Base-by-base conservation (phyloP, 2,797 vertebrate species). In the Sebastes minor region DNA sequence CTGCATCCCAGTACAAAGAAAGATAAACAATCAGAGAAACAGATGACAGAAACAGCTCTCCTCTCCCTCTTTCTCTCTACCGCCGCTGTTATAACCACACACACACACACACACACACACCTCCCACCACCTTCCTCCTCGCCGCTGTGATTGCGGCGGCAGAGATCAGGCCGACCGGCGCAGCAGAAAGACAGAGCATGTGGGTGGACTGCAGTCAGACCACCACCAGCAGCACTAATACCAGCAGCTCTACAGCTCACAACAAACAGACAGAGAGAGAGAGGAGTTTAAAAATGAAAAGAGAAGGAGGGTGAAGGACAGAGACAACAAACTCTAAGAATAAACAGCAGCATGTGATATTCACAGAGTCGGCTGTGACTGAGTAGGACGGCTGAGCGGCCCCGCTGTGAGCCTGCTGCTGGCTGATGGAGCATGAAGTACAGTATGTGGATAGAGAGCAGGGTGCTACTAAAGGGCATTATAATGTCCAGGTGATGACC, bases 191-290 rank as follows among this genome's bases (percentile, higher is more conserved):
- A 70, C 61, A 52, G 92, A 90, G 78, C 74, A 67, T 71, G 94
- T 94, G 92, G 94, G 94, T 75, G 91, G 92, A 91, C 72, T 82
- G 90, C 90, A 90, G 92, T 92, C 90, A 93, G 87, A 80, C 82
- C 71, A 86, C 83, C 77, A 81, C 11, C 33, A 35, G 35, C 65
- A 53, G 67, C 78, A 66, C 77, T 82, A 84, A 74, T 27, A 46
- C 42, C 42, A 46, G 77, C 49, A 63, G 35, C 35, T 16, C 85
- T 62, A 42, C 84, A 76, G 85, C 81, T 78, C 79, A 78, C 63
- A 55, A 33, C 28, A 67, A 12, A 57, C 18, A 76, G 65, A 78
- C 18, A 30, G 28, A 38, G 42, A 52, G 28, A 38, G 42, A 52
- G 9, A 30, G 28, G 85, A 83, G 73, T 46, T 46, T 18, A 16